Evolutionary conservation across 2,113 vertebrate genomes (phyloP).

Genomic region (Tamias sibiricus): DNA sequence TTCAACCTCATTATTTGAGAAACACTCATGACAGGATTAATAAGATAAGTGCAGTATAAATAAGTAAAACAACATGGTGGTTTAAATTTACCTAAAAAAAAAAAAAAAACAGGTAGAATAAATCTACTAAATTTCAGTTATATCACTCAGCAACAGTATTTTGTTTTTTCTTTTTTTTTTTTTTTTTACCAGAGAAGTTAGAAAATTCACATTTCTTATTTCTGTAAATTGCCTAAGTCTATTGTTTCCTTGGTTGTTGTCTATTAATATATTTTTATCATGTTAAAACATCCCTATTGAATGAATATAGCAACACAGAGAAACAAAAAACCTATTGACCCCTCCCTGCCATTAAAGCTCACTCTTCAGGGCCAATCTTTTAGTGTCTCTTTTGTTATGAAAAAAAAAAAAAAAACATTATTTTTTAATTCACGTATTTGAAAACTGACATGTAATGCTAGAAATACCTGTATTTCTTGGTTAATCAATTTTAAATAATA

Average conservation of each 20-base stretch:
- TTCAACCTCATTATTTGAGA: neutral
- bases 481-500: neutral
- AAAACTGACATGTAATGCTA: neutral
- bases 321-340: neutral
- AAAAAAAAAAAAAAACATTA: neutral
- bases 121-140: neutral
- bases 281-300: neutral
- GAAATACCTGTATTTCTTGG: neutral
- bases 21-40: neutral
- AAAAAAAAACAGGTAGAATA: neutral
- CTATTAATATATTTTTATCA: neutral
- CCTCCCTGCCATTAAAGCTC: neutral
- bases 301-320: neutral
- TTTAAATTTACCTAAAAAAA: slow-evolving; percentile 39
- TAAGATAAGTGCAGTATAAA: neutral
- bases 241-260: neutral
- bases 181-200: neutral
- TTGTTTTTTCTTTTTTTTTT: too few species aligned
- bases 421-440: neutral
- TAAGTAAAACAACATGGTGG: neutral
- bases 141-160: neutral
- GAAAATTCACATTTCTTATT: neutral
- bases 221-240: neutral
- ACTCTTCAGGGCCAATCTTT: neutral
- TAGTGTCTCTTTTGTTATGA: neutral